Conservation (phyloP, 2,797 vertebrate species). For the Fundulus diaphanus region DNA sequence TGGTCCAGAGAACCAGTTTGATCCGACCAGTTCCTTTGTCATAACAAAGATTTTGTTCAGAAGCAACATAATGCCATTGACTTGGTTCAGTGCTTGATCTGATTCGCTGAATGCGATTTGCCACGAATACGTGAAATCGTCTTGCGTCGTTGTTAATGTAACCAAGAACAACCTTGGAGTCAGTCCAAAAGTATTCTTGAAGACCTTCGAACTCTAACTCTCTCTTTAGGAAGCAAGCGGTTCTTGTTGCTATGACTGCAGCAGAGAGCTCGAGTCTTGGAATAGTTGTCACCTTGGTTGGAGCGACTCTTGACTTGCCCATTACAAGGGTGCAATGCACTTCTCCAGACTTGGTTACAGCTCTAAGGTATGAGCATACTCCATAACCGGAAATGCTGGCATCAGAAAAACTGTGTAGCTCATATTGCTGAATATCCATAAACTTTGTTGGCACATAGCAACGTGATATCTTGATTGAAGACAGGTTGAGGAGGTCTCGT, state of each 20-base stretch:
- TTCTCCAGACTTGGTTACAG: background rate
- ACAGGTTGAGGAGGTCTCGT: background rate
- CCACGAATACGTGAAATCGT: background rate
- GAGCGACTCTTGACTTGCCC: too few species aligned
- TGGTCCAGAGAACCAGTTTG: too few species aligned
- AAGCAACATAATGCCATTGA: background rate
- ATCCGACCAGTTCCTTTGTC: too few species aligned
- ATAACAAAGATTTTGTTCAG: background rate
- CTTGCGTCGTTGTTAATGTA: conserved; percentile 1
- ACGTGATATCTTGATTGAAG: background rate
- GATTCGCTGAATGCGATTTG: too few species aligned
- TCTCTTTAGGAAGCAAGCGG: background rate
- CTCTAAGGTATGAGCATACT: background rate
- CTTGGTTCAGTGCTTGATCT: background rate
- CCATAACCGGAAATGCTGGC: background rate
- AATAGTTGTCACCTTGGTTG: too few species aligned
- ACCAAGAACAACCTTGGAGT: background rate
- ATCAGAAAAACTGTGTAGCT: background rate
- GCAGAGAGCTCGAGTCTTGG: too few species aligned
- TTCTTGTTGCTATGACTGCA: background rate
- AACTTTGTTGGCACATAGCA: background rate
- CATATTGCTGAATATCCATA: background rate
- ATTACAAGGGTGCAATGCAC: background rate
- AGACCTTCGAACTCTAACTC: background rate
- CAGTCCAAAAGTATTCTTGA: conserved; percentile 3